Evolutionary conservation across 2,113 vertebrate species (phyloP).

Genomic region (Dascyllus trimaculatus): DNA sequence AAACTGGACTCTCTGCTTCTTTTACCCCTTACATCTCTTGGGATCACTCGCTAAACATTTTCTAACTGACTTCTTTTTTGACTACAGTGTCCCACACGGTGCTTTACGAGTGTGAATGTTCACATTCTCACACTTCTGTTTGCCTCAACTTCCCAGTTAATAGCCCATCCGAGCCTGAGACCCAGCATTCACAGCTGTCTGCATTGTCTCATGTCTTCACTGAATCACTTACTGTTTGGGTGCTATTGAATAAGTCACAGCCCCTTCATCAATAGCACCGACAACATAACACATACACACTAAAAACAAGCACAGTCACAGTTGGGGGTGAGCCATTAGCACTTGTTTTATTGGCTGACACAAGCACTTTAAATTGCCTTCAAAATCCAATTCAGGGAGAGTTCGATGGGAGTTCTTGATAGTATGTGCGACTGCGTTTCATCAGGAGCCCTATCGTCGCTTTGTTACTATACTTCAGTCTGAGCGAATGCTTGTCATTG

Average conservation of each 20-base stretch:
- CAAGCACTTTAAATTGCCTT: conserved; percentile 34
- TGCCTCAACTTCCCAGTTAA: conserved; percentile 38
- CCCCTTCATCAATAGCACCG: conserved; percentile 46
- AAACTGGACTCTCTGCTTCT: no score
- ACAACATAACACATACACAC: conserved; percentile 44
- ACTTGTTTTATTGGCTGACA: conserved; percentile 57
- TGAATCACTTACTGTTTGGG: conserved; percentile 43
- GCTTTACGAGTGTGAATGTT: neutral
- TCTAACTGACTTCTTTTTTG: no score
- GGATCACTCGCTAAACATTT: no score
- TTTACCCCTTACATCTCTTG: no score
- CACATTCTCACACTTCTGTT: conserved; percentile 18
- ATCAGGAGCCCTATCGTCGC: conserved; percentile 2
- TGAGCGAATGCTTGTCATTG: conserved; percentile 20
- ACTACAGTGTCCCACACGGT: no score
- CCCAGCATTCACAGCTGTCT: conserved; percentile 38
- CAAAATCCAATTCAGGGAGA: conserved; percentile 37
- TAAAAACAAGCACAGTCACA: conserved; percentile 37
- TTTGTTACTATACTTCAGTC: neutral
- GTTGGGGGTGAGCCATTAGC: conserved; percentile 37
- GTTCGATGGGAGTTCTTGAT: conserved; percentile 19
- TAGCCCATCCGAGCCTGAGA: conserved; percentile 25
- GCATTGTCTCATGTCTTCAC: conserved; percentile 49
- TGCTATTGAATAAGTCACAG: conserved; percentile 59
- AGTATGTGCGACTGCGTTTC: conserved; percentile 19